These are phyloP conservation scores for Oryzias celebensis DNA, from an alignment of 2,113 vertebrate species.

Conservation along the genomic window DNA sequence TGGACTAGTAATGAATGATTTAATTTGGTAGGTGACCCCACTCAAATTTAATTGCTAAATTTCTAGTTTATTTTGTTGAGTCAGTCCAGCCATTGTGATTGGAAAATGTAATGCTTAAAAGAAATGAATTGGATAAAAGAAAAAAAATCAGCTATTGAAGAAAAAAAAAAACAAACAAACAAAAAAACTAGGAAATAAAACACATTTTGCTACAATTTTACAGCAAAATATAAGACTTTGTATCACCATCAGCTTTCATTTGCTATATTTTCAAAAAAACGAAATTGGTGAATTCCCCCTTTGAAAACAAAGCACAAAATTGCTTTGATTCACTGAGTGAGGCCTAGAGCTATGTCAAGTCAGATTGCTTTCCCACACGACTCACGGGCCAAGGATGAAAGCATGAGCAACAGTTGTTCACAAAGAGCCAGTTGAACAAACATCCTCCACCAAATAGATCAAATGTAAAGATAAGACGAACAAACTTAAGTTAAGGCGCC, in stretches of 20 bases:
- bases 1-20: conserved; percentile 1
- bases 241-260: conserved; percentile 58
- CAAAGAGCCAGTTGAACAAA: conserved; percentile 60
- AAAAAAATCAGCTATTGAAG: not conserved
- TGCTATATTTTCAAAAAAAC: conserved; percentile 44
- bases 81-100: not conserved
- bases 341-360: conserved; percentile 23
- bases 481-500: conserved; percentile 32
- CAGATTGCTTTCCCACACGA: conserved; percentile 33
- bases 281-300: conserved; percentile 10
- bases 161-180: conserved; percentile 1
- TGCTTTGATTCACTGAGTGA: conserved; percentile 19
- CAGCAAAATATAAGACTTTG: conserved; percentile 43
- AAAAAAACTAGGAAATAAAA: conserved; percentile 11
- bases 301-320: conserved; percentile 19
- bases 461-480: conserved; percentile 58
- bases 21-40: not conserved
- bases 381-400: conserved; percentile 13
- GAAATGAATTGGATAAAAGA: no score
- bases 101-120: not conserved
- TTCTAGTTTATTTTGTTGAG: not conserved
- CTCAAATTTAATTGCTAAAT: not conserved
- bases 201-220: conserved; percentile 49
- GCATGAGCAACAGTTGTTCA: conserved; percentile 43
- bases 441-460: conserved; percentile 52